These are phyloP conservation scores for Actinostola sp. DNA, from an alignment of 92 coral and sea anemone species.

Conservation along the genomic window DNA sequence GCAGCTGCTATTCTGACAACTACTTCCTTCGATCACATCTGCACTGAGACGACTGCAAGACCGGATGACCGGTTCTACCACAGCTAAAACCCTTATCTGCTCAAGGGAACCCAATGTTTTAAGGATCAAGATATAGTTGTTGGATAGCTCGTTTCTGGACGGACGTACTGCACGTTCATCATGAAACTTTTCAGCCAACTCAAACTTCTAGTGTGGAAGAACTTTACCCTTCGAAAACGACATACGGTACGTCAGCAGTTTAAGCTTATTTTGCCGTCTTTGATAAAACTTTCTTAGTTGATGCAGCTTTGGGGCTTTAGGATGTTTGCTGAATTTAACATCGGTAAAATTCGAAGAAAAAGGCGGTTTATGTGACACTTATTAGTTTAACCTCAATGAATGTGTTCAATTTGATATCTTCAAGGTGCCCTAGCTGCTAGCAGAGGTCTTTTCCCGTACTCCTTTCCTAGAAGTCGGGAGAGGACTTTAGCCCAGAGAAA, in stretches of 20 bases:
- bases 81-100: not conserved
- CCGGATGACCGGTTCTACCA: not conserved
- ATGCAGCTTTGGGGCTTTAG: too few species aligned
- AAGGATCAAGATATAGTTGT: not conserved
- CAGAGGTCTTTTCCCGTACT: too few species aligned
- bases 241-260: constrained; percentile 76
- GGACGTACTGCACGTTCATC: constrained; percentile 4
- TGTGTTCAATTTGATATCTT: too few species aligned
- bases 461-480: too few species aligned
- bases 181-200: constrained; percentile 82
- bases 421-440: too few species aligned
- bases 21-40: not conserved
- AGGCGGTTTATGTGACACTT: too few species aligned
- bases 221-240: constrained; percentile 89
- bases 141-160: not conserved
- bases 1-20: not conserved
- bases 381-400: too few species aligned
- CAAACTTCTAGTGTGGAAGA: constrained; percentile 87
- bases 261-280: too few species aligned
- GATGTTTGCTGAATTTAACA: too few species aligned
- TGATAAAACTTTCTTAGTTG: too few species aligned
- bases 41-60: not conserved
- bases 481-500: too few species aligned
- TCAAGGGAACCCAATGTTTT: not conserved
- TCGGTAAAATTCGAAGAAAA: too few species aligned